Evolutionary conservation across 2,797 vertebrate genomes (phyloP).

Genomic region (Lagodon rhomboides): DNA sequence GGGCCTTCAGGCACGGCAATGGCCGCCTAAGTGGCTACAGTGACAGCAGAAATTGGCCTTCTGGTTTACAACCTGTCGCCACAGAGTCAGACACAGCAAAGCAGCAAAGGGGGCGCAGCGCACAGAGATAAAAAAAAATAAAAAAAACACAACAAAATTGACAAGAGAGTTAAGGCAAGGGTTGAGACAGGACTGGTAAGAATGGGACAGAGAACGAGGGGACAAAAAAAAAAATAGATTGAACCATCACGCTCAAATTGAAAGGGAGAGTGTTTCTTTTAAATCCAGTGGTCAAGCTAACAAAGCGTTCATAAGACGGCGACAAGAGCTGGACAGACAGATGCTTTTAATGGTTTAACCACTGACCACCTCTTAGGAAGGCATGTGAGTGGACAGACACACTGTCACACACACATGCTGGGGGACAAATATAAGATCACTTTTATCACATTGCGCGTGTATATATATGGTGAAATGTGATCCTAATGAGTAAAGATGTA

Average conservation of each 20-base stretch:
- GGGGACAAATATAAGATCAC: conserved; percentile 14
- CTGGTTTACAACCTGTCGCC: conserved; percentile 98
- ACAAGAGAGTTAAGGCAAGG: conserved; percentile 64
- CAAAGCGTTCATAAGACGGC: conserved; percentile 71
- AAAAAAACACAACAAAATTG: conserved; percentile 29
- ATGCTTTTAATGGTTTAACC: conserved; percentile 70
- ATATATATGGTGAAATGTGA: conserved; percentile 56
- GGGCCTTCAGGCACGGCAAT: conserved; percentile 90
- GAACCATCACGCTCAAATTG: conserved; percentile 72
- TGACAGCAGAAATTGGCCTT: conserved; percentile 99
- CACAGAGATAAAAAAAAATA: conserved; percentile 38
- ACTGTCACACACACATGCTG: background rate
- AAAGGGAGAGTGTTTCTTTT: conserved; percentile 75
- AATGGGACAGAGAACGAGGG: conserved; percentile 51
- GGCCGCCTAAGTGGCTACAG: conserved; percentile 99
- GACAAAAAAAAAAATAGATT: conserved; percentile 55
- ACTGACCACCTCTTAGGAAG: conserved; percentile 48
- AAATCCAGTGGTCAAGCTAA: conserved; percentile 81
- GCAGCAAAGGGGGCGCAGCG: conserved; percentile 46
- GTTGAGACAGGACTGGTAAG: conserved; percentile 53
- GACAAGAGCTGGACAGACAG: conserved; percentile 50
- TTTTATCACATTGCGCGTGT: background rate
- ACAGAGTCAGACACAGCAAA: conserved; percentile 90
- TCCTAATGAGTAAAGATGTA: conserved; percentile 59
- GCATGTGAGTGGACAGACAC: conserved; percentile 8